phyloP scores from a whole-genome alignment of 2,888 invertebrate genomes.

The Liodrosophila aerea region DNA sequence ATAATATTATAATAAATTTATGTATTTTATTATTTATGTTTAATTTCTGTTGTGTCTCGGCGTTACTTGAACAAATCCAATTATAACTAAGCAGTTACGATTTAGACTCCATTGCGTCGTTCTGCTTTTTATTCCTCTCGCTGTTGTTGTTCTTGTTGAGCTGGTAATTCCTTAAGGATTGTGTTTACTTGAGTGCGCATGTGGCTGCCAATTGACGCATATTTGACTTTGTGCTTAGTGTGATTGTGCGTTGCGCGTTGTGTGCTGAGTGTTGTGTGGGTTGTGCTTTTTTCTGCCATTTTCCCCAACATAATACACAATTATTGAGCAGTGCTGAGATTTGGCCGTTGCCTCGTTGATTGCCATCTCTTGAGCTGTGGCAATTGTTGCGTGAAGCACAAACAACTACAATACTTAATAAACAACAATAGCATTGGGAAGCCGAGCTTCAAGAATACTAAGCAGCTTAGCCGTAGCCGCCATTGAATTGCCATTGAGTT shows the following conservation, averaged over 20 bases:
- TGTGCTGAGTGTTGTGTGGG: constrained; percentile 7
- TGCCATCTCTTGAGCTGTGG: constrained; percentile 62
- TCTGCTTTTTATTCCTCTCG: constrained; percentile 1
- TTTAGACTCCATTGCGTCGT: constrained; percentile 20
- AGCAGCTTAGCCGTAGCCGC: constrained; percentile 52
- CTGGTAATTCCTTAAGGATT: constrained; percentile 76
- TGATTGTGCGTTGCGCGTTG: neutral
- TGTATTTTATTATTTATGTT: constrained; percentile 56
- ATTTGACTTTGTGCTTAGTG: constrained; percentile 66
- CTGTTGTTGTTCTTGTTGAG: constrained; percentile 51
- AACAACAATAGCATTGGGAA: constrained; percentile 6
- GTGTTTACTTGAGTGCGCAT: constrained; percentile 74
- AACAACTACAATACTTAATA: constrained; percentile 14
- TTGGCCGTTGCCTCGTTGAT: constrained; percentile 51
- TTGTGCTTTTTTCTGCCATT: constrained; percentile 9
- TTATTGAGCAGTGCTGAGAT: constrained; percentile 66
- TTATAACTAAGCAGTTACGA: constrained; percentile 62
- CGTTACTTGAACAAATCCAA: constrained; percentile 48
- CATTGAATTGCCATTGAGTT: constrained; percentile 43
- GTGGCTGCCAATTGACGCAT: constrained; percentile 76
- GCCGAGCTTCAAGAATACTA: constrained; percentile 55
- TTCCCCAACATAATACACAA: constrained; percentile 52
- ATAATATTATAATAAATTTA: constrained; percentile 18
- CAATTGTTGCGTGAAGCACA: constrained; percentile 55
- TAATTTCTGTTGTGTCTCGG: constrained; percentile 26